Evolutionary conservation across 2,113 vertebrate species (phyloP).

Genomic region (Pelusios castaneus): DNA sequence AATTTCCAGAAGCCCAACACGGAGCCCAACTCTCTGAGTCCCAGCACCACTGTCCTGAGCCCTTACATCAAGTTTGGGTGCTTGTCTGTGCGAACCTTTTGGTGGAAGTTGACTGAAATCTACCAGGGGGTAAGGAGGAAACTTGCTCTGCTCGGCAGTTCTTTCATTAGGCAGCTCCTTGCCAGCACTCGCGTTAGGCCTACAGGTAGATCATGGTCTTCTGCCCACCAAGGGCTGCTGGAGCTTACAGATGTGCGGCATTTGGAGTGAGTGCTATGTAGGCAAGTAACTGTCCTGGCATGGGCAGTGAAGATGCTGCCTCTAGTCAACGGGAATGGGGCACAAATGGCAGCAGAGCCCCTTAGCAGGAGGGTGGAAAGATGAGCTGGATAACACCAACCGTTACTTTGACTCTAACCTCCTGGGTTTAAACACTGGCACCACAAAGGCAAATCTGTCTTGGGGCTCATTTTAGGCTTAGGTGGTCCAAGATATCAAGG

Average conservation of each 20-base stretch:
- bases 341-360: neutral
- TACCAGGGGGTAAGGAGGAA: slow-evolving; percentile 72
- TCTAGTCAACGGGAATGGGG: neutral
- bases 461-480: neutral
- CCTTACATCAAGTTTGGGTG: slow-evolving; percentile 80
- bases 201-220: rapidly evolving
- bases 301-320: neutral
- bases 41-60: slow-evolving; percentile 83
- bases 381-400: neutral
- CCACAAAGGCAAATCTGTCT: neutral
- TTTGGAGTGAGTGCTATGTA: neutral
- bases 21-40: slow-evolving; percentile 75
- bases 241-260: neutral
- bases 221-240: neutral
- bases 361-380: neutral
- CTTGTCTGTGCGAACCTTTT: slow-evolving; percentile 79
- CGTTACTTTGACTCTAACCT: neutral
- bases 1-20: slow-evolving; percentile 80
- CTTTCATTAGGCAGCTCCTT: neutral
- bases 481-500: neutral
- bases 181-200: neutral
- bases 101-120: slow-evolving; percentile 76
- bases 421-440: neutral
- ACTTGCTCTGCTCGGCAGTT: neutral
- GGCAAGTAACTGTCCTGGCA: neutral